These are phyloP conservation scores for Aradus depressus DNA, from an alignment of 2,888 invertebrate genomes.

Conservation along the genomic window DNA sequence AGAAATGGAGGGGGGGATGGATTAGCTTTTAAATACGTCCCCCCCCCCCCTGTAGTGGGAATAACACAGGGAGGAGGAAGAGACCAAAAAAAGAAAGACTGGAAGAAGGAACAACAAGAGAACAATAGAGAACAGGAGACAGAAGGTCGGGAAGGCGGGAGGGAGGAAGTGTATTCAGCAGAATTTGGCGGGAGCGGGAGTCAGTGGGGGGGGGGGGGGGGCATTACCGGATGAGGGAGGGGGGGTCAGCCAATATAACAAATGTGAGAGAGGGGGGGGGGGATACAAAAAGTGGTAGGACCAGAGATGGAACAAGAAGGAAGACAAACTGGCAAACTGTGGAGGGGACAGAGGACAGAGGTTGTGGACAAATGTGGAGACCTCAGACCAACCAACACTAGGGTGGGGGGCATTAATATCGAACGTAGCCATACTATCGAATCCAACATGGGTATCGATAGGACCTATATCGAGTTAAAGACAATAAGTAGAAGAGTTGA, in stretches of 20 bases:
- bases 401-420: no score
- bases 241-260: conserved; percentile 32
- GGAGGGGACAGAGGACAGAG: conserved; percentile 26
- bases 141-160: conserved; percentile 24
- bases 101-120: conserved; percentile 22
- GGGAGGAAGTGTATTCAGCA: conserved; percentile 31
- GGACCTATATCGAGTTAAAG: no score
- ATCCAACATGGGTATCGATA: no score
- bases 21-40: conserved; percentile 26
- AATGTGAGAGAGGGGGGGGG: conserved; percentile 22
- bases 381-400: no score
- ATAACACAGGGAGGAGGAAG: not conserved
- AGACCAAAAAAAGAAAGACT: conserved; percentile 1
- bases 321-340: conserved; percentile 30
- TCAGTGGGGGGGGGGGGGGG: conserved; percentile 21
- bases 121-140: conserved; percentile 26
- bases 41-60: no score
- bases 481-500: no score
- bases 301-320: conserved; percentile 2
- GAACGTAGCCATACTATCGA: no score
- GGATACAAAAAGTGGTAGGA: conserved; percentile 3
- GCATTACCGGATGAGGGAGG: conserved; percentile 29
- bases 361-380: conserved; percentile 28
- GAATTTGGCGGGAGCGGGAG: conserved; percentile 26
- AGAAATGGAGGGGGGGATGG: conserved; percentile 9